These are phyloP conservation scores for Misgurnus anguillicaudatus DNA, from an alignment of 2,113 vertebrate genomes.

Conservation along the genomic window DNA sequence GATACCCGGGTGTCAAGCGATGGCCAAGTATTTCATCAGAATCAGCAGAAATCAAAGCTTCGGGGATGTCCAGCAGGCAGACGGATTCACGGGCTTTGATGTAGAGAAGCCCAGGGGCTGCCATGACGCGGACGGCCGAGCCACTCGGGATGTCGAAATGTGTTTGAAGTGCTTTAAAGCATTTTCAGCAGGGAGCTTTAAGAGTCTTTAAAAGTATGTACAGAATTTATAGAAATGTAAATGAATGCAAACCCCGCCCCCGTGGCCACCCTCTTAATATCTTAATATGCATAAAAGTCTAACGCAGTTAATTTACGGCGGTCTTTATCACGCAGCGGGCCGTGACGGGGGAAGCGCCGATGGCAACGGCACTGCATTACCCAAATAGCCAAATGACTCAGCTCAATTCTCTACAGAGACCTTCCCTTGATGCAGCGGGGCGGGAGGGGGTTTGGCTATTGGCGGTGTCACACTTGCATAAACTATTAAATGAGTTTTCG, in stretches of 20 bases:
- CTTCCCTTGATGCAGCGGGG: background rate
- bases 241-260: background rate
- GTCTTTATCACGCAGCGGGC: slow-evolving; percentile 51
- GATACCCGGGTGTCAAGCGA: background rate
- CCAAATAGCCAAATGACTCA: slow-evolving; percentile 65
- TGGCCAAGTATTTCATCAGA: slow-evolving; percentile 15
- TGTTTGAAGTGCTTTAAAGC: slow-evolving; percentile 12
- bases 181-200: too few species aligned
- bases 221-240: background rate
- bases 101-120: background rate
- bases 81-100: slow-evolving; percentile 4
- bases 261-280: background rate
- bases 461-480: slow-evolving; percentile 1
- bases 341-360: slow-evolving; percentile 21
- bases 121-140: slow-evolving; percentile 16
- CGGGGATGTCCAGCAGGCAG: background rate
- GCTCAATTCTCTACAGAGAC: slow-evolving; percentile 47
- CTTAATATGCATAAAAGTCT: slow-evolving; percentile 37
- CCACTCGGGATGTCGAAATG: background rate
- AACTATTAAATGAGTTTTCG: slow-evolving; percentile 41
- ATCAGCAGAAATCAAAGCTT: slow-evolving; percentile 21
- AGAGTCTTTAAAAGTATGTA: too few species aligned
- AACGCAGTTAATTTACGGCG: slow-evolving; percentile 47
- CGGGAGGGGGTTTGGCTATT: background rate
- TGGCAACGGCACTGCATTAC: slow-evolving; percentile 52